Percentiles rank a stretch among this genome's conserved stretches.
Evolutionary conservation across 2,888 invertebrate species (phyloP).

Genomic region (Incurvaria masculella): DNA sequence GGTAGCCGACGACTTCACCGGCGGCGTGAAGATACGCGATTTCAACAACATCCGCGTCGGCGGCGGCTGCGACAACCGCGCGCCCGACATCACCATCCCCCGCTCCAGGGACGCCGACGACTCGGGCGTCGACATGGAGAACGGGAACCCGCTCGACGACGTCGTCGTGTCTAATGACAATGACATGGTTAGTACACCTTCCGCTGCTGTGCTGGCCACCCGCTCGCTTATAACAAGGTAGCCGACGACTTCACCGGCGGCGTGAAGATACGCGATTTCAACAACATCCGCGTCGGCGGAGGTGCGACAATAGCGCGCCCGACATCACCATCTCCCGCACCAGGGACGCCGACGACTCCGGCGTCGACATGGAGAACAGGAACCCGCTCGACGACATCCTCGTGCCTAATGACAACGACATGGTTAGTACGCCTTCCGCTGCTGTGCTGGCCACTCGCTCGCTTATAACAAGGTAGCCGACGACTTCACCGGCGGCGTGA

Average conservation of each 20-base stretch:
- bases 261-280: conserved; percentile 35
- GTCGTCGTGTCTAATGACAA: conserved; percentile 34
- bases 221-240: too few species aligned
- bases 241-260: conserved; percentile 50
- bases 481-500: conserved; percentile 45
- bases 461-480: conserved; percentile 49
- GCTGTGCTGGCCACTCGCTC: too few species aligned
- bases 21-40: conserved; percentile 36
- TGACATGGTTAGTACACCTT: conserved; percentile 50
- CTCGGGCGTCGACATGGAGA: conserved; percentile 49
- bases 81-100: conserved; percentile 2
- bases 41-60: conserved; percentile 37
- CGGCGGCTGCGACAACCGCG: conserved; percentile 22
- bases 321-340: conserved; percentile 14
- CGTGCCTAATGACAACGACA: conserved; percentile 37
- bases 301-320: conserved; percentile 19
- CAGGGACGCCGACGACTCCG: conserved; percentile 48
- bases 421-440: conserved; percentile 53
- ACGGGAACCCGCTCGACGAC: conserved; percentile 42
- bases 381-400: conserved; percentile 36
- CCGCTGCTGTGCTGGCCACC: too few species aligned
- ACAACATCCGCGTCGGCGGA: conserved; percentile 30
- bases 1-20: conserved; percentile 47
- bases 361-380: conserved; percentile 49
- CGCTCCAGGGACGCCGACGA: conserved; percentile 43